A percentile compares a stretch with the other conserved stretches of the same genome.
Evolutionary conservation across 2,113 vertebrate genomes (phyloP).

Genomic region (Aviceda subcristata): DNA sequence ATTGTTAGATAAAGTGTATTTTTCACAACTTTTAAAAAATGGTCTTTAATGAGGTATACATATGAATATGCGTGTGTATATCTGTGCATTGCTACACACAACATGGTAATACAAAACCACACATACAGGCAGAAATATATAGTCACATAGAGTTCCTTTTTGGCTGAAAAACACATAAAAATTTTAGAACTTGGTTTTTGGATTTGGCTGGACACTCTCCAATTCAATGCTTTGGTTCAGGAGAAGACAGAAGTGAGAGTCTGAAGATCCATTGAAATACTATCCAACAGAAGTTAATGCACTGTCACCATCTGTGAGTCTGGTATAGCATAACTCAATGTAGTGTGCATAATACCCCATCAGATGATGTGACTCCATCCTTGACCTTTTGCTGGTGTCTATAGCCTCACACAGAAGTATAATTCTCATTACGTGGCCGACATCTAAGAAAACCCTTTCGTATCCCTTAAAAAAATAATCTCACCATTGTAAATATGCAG

Average conservation of each 20-base stretch:
- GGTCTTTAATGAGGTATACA: neutral
- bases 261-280: neutral
- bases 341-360: neutral
- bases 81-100: neutral
- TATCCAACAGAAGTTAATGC: neutral
- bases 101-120: neutral
- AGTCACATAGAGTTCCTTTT: neutral
- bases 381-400: neutral
- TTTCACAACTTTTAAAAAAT: neutral
- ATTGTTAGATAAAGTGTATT: neutral
- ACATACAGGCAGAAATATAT: neutral
- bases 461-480: neutral
- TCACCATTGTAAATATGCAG: neutral
- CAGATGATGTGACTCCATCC: neutral
- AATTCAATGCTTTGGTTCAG: neutral
- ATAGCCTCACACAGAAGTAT: neutral
- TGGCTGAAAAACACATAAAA: neutral
- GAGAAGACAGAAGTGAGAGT: neutral
- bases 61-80: neutral
- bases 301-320: neutral
- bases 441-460: neutral
- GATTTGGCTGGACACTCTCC: neutral
- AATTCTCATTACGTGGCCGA: neutral
- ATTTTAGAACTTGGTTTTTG: neutral
- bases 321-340: neutral